Percentiles rank a stretch among this genome's conserved stretches.
phyloP scores from a whole-genome alignment of 2,113 vertebrate species.

The Cnemophilus loriae region DNA sequence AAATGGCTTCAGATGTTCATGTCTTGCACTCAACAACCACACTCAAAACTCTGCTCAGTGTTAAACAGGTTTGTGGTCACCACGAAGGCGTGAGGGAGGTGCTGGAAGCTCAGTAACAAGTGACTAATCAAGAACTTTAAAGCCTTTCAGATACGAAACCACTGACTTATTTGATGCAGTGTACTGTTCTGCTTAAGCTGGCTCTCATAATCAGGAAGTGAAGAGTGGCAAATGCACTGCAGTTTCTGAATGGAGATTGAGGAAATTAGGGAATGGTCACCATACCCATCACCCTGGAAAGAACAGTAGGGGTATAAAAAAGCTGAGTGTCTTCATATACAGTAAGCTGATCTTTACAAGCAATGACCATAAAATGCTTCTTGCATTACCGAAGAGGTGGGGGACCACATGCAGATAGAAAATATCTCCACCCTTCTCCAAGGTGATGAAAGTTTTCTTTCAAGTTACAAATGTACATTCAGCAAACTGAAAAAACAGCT shows the following conservation, averaged over 20 bases:
- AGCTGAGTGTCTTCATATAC: not conserved
- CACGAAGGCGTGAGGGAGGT: fast-evolving
- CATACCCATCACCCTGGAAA: not conserved
- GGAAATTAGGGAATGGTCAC: not conserved
- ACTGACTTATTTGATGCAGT: not conserved
- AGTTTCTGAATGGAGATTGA: not conserved
- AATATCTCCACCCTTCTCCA: not conserved
- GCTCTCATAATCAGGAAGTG: not conserved
- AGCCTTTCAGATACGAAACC: not conserved
- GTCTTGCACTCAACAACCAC: not conserved
- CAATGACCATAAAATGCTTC: not conserved
- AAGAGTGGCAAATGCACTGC: not conserved
- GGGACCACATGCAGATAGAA: not conserved
- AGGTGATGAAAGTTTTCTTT: not conserved
- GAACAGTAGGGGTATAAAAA: not conserved
- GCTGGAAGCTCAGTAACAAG: not conserved
- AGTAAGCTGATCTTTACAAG: not conserved
- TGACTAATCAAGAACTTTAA: not conserved
- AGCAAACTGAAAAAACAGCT: not conserved
- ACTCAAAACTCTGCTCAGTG: not conserved
- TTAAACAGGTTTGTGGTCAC: not conserved
- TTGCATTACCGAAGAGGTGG: not conserved
- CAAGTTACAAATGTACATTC: not conserved
- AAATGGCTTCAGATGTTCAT: not conserved
- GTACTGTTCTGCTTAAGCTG: not conserved